phyloP scores from a whole-genome alignment of 1,140 invertebrate genomes.

The Drosophila eugracilis region DNA sequence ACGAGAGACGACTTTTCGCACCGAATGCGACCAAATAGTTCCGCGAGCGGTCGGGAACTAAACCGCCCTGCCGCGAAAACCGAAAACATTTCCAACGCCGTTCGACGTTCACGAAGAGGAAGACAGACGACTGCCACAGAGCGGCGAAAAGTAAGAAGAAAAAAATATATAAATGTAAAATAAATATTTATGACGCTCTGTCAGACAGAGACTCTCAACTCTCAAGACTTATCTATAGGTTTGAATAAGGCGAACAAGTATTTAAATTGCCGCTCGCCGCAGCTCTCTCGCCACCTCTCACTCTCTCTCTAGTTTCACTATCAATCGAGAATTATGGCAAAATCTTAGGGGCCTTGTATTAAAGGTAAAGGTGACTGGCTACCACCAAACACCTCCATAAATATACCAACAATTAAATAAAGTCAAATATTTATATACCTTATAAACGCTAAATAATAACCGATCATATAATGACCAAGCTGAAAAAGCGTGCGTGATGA shows the following conservation, averaged over 20 bases:
- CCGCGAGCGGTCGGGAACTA: constrained; percentile 62
- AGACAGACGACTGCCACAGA: constrained; percentile 19
- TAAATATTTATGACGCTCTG: constrained; percentile 79
- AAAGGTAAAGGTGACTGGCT: constrained; percentile 61
- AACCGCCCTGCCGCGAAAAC: constrained; percentile 60
- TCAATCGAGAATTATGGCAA: constrained; percentile 53
- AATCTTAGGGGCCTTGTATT: constrained; percentile 34
- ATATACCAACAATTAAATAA: constrained; percentile 57
- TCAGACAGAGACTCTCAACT: constrained; percentile 49
- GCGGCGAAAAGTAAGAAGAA: constrained; percentile 14
- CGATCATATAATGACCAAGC: constrained; percentile 53
- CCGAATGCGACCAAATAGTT: constrained; percentile 63
- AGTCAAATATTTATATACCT: constrained; percentile 43
- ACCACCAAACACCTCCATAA: constrained; percentile 32
- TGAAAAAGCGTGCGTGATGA: constrained; percentile 16
- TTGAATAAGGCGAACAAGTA: constrained; percentile 41
- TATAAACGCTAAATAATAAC: constrained; percentile 51
- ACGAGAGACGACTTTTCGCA: no score
- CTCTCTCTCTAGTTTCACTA: constrained; percentile 42
- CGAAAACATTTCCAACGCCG: constrained; percentile 66
- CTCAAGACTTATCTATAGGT: constrained; percentile 64
- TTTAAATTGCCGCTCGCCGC: constrained; percentile 50
- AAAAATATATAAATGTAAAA: constrained; percentile 48
- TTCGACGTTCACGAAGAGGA: constrained; percentile 27
- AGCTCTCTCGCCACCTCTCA: constrained; percentile 13